phyloP scores from a whole-genome alignment of 2,888 invertebrate species.

The Andricus quercusramuli region DNA sequence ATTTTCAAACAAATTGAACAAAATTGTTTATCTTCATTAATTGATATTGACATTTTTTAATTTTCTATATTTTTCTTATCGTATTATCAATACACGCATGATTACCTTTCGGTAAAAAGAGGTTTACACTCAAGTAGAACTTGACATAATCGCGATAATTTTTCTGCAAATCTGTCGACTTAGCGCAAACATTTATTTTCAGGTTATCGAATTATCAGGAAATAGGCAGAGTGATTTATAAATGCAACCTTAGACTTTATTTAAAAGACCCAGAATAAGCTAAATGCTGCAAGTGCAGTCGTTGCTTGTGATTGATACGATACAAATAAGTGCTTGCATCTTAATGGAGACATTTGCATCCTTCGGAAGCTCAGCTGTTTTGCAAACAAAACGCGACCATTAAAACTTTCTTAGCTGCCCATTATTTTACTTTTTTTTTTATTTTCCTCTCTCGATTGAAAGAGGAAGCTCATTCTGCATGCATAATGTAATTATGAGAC shows the following conservation, averaged over 20 bases:
- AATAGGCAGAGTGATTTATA: background rate
- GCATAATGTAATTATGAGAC: constrained; percentile 11
- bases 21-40: too few species aligned
- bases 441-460: background rate
- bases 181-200: constrained; percentile 9
- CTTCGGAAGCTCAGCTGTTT: background rate
- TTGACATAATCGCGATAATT: background rate
- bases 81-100: too few species aligned
- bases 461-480: background rate
- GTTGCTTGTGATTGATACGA: constrained; percentile 25
- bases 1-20: too few species aligned
- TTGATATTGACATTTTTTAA: too few species aligned
- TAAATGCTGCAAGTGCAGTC: background rate
- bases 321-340: constrained; percentile 16
- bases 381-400: background rate
- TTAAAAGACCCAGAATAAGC: constrained; percentile 16
- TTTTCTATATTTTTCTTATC: too few species aligned
- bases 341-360: background rate
- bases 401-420: background rate
- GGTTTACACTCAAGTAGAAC: background rate
- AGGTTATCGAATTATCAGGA: constrained; percentile 1
- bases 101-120: background rate
- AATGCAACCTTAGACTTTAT: constrained; percentile 28
- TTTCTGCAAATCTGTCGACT: constrained; percentile 2
- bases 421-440: background rate